Percentiles rank a stretch among this genome's conserved stretches.
Evolutionary conservation across 2,888 invertebrate species (phyloP).

Genomic region (Sminthurides aquaticus): DNA sequence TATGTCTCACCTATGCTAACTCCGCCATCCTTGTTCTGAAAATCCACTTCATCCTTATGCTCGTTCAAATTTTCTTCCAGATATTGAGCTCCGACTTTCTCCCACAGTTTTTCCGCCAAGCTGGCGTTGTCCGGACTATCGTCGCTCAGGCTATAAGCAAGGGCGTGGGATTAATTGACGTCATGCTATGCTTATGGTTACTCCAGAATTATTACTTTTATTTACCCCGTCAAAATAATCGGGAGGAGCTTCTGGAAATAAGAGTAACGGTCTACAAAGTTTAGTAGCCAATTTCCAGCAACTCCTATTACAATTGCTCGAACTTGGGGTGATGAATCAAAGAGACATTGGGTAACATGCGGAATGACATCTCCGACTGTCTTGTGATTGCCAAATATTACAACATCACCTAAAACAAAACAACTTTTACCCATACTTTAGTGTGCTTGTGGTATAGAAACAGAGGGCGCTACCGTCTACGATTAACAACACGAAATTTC

Average conservation of each 20-base stretch:
- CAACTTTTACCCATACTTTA: conserved; percentile 11
- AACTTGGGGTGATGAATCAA: conserved; percentile 74
- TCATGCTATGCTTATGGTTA: neutral
- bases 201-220: neutral
- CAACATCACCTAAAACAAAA: conserved; percentile 50
- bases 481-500: neutral
- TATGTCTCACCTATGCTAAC: neutral
- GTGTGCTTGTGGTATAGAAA: conserved; percentile 11
- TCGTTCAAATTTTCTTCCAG: conserved; percentile 80
- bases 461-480: neutral
- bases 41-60: conserved; percentile 73
- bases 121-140: conserved; percentile 64
- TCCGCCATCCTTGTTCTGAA: conserved; percentile 47
- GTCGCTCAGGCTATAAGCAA: conserved; percentile 61
- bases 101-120: conserved; percentile 61
- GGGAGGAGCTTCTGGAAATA: conserved; percentile 81
- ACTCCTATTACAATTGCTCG: conserved; percentile 67
- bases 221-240: conserved; percentile 68
- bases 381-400: conserved; percentile 64
- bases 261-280: conserved; percentile 77
- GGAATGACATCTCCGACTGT: conserved; percentile 64
- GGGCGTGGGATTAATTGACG: conserved; percentile 6
- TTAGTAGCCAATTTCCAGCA: conserved; percentile 68
- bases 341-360: conserved; percentile 76
- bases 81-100: conserved; percentile 66